Conservation (phyloP, 2,113 vertebrate genomes). For the Leucopsar rothschildi region DNA sequence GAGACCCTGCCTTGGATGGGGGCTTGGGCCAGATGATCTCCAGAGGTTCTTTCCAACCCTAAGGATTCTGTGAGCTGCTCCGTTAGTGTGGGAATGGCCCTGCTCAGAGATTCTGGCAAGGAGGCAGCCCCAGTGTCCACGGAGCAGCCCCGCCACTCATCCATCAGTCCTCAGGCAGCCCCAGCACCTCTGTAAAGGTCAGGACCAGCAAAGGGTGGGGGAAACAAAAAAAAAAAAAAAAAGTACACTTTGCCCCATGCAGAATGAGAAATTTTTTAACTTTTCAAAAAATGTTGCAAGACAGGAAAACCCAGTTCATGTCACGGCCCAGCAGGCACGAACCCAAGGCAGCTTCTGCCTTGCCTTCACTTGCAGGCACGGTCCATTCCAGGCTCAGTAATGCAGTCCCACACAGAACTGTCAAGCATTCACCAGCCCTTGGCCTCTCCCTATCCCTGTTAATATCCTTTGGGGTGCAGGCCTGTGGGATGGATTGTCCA, state of each 20-base stretch:
- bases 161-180: background rate
- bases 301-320: conserved; percentile 12
- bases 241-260: background rate
- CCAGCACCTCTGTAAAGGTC: background rate
- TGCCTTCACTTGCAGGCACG: background rate
- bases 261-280: background rate
- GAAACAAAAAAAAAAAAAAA: background rate
- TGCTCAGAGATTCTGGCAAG: background rate
- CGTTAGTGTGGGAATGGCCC: rapidly evolving
- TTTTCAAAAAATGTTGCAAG: conserved; percentile 30
- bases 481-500: too few species aligned
- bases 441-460: too few species aligned
- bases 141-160: rapidly evolving
- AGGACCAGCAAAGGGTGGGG: rapidly evolving
- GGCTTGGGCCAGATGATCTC: background rate
- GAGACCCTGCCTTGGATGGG: background rate
- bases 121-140: background rate
- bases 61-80: background rate
- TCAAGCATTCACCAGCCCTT: too few species aligned
- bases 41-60: background rate
- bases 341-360: background rate
- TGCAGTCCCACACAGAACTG: rapidly evolving
- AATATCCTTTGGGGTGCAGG: background rate
- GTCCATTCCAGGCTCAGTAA: background rate
- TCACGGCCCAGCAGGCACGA: background rate